Base-by-base conservation (phyloP, 2,113 vertebrate genomes). In the Tetraodon nigroviridis region DNA sequence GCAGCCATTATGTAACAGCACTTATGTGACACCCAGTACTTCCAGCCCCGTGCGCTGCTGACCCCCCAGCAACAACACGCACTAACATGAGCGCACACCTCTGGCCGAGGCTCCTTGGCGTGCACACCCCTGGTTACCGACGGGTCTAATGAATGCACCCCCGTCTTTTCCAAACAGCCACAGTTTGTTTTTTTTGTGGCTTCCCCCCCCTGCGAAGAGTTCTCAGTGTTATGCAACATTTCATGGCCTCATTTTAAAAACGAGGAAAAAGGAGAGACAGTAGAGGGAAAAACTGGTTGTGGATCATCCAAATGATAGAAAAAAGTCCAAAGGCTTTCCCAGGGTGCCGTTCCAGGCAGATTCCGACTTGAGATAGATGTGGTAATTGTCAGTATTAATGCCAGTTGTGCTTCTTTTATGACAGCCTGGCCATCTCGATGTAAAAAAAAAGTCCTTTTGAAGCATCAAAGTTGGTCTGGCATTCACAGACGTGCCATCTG, bases 1-100 rank as follows among this genome's bases (percentile, higher is more conserved):
- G 77, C 79, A 65, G 56, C 20, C 53, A 67, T 89, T 90, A 88
- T 83, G 70, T 83, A 89, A 89, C 65, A 63, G 24, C 58, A 63
- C 65, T 65, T 68, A 67, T 65, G 66, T 80, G 77, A 78, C 81
- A 67, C 54, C 6, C 14, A 71, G 44, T 76, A 71, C 79, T 81
- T 81, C 68, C 80, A 66, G 56, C 44, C 40, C n/a, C 29, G 32
- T 47, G 45, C 56, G 20, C 20, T 51, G 56, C 40, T 56, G 68
- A 78, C 71, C 78, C 60, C 60, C 69, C 58, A 11, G 63, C 55
- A 51, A 63, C 37, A 62, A 51, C 56, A 51, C 59, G 55, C 55
- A 60, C 40, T 2, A 11, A 44, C 15, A 16, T 4, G 42, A 14
- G 54, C 51, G 50, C 56, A 64, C 64, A 66, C 74, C 55, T 67